These are phyloP conservation scores for Emydura subglobosa DNA, from an alignment of 2,113 vertebrate species.

Conservation along the genomic window DNA sequence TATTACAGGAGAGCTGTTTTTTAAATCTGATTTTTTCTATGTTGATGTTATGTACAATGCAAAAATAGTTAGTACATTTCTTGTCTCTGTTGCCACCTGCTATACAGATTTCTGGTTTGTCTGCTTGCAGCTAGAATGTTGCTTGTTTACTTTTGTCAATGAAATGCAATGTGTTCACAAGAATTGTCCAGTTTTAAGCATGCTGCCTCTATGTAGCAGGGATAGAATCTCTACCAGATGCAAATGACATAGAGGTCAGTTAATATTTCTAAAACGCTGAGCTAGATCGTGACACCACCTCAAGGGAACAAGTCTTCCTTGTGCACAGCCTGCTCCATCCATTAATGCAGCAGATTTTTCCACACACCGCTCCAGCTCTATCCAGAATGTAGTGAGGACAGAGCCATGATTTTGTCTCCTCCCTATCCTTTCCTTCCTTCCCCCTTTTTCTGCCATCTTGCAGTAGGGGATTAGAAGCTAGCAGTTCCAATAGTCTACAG, in stretches of 20 bases:
- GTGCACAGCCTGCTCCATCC: not conserved
- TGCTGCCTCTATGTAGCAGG: accelerated
- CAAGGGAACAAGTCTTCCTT: not conserved
- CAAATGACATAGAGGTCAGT: not conserved
- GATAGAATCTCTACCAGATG: not conserved
- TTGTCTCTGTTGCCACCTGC: not conserved
- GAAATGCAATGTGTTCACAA: accelerated
- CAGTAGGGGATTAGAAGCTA: not conserved
- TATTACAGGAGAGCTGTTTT: not conserved
- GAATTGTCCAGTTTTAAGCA: not conserved
- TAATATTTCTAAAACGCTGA: not conserved
- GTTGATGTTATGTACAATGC: not conserved
- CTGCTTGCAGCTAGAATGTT: not conserved
- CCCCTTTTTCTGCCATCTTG: not conserved
- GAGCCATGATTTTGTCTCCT: not conserved
- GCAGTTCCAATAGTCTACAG: not conserved
- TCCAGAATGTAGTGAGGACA: not conserved
- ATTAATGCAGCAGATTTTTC: not conserved
- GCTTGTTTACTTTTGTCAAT: not conserved
- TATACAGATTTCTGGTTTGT: not conserved
- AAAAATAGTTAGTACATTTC: not conserved
- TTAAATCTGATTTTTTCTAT: not conserved
- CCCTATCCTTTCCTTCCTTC: not conserved
- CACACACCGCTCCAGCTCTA: not conserved
- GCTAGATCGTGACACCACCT: not conserved